Percentiles rank a stretch among this genome's conserved stretches.
Conservation (phyloP, 2,888 invertebrate species). For the Parasteatoda lunata region DNA sequence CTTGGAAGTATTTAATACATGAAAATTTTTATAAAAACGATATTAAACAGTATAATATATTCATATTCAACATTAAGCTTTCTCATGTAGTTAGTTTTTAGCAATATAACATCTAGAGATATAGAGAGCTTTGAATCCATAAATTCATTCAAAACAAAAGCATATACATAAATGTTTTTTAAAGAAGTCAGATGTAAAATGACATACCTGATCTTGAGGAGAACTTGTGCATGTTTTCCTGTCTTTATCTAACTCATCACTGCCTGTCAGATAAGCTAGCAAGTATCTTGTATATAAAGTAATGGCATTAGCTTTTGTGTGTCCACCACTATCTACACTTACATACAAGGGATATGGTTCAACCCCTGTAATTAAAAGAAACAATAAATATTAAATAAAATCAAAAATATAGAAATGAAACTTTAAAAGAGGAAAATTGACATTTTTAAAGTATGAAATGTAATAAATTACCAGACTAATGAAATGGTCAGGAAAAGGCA, state of each 20-base stretch:
- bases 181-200: too few relatives aligned
- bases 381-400: too few relatives aligned
- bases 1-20: neutral
- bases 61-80: neutral
- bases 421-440: too few relatives aligned
- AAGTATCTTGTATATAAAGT: conserved; percentile 80
- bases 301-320: conserved; percentile 64
- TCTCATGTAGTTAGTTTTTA: too few relatives aligned
- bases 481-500: too few relatives aligned
- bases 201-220: conserved; percentile 77
- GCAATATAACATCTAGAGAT: too few relatives aligned
- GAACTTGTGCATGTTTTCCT: conserved; percentile 76
- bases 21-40: neutral
- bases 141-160: too few relatives aligned
- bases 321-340: conserved; percentile 76
- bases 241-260: conserved; percentile 72
- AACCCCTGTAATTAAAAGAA: conserved; percentile 22
- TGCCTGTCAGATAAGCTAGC: conserved; percentile 80
- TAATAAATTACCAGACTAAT: too few relatives aligned
- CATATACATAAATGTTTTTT: too few relatives aligned
- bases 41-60: neutral
- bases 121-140: too few relatives aligned
- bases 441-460: too few relatives aligned
- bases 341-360: conserved; percentile 79
- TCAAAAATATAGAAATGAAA: too few relatives aligned